Evolutionary conservation across 2,113 vertebrate species (phyloP).

Genomic region (Verasper variegatus): DNA sequence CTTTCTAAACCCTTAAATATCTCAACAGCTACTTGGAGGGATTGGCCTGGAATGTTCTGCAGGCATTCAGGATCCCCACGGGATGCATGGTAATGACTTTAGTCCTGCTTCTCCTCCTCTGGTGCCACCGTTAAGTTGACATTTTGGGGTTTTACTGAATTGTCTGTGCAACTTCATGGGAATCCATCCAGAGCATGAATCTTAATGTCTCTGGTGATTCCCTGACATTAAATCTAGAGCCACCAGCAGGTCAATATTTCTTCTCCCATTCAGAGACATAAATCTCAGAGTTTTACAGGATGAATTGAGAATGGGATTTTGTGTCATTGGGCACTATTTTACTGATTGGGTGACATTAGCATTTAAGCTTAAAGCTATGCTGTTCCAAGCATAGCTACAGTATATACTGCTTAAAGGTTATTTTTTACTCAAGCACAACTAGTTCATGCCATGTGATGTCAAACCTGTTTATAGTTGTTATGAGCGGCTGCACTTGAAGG

Average conservation of each 20-base stretch:
- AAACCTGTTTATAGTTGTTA: neutral
- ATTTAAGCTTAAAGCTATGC: neutral
- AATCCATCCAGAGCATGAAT: neutral
- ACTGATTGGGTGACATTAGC: neutral
- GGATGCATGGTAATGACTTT: neutral
- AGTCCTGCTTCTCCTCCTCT: neutral
- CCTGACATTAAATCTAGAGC: neutral
- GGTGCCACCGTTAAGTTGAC: neutral
- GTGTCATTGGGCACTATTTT: neutral
- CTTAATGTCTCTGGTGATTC: neutral
- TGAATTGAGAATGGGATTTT: neutral
- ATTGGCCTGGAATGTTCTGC: neutral
- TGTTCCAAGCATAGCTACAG: neutral
- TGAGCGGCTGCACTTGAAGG: neutral
- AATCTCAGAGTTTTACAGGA: neutral
- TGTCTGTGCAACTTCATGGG: neutral
- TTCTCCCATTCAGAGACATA: neutral
- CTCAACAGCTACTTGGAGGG: no score
- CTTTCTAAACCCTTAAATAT: neutral
- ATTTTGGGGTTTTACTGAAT: neutral
- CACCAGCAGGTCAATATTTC: neutral
- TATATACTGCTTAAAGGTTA: neutral
- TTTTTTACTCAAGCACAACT: neutral
- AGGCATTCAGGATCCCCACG: neutral
- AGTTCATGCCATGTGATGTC: neutral